Base-by-base conservation (phyloP, 2,888 invertebrate genomes). In the Alsophila aescularia region DNA sequence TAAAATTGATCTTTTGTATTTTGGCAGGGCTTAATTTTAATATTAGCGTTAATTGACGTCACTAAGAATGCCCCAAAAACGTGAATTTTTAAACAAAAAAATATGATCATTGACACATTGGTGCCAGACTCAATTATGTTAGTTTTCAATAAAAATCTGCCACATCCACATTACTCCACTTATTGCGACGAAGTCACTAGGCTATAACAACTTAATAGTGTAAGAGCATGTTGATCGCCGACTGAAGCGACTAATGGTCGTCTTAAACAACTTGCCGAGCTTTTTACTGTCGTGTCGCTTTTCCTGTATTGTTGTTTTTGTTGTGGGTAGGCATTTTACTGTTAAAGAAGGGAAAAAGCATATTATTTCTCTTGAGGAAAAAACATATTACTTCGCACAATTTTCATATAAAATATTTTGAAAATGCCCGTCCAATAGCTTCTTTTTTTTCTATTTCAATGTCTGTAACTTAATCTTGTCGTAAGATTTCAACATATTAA, bases 181-280 rank as follows among this genome's bases (percentile, higher is more conserved):
- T 54, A 21, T 8, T 37, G 52, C 31, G 27, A 36, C 53, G 70
- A 68, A 73, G 78, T 74, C 74, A 73, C 75, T 68, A 60, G 71
- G 75, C 81, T 80, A 81, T 84, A 85, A 87, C 86, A 87, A 83
- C 80, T 82, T 87, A 85, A 87, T 87, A 87, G 86, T 83, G 78
- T 80, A 85, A 82, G 79, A 85, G 84, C 81, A 74, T 70, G 81
- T 74, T 81, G 82, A 83, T 81, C 78, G 84, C 72, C 79, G 77
- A 75, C 73, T 39, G 47, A 47, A 70, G 63, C 74, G 72, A 73
- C 82, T 87, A 87, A 87, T 86, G 85, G 83, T 31, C 68, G 73
- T 79, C 81, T 75, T 85, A 80, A 86, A 84, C 83, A 82, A 87
- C 86, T 86, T 83, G 79, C 73, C 62, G 66, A 62, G 65, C 73